Conservation (phyloP, 2,113 vertebrate genomes). For the Bostrychus sinensis region DNA sequence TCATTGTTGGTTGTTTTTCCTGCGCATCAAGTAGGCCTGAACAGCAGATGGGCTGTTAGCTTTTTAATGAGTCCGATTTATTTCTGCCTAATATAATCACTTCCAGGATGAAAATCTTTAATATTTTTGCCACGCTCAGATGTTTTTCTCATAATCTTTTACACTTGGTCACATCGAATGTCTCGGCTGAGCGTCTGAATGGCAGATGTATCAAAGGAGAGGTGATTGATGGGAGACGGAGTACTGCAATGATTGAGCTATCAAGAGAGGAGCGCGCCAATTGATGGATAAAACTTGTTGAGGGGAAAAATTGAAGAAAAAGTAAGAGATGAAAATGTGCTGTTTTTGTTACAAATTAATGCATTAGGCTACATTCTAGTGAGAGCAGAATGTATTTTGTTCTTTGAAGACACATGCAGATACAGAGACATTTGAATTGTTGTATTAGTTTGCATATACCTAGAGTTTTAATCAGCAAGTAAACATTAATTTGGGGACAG, state of each 20-base stretch:
- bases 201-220: conserved; percentile 34
- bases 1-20: conserved; percentile 15
- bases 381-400: neutral
- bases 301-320: conserved; percentile 36
- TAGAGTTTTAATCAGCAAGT: too few species aligned
- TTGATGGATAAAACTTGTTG: conserved; percentile 53
- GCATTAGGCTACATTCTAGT: conserved; percentile 41
- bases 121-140: conserved; percentile 4
- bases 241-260: conserved; percentile 54
- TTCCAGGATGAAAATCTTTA: conserved; percentile 5
- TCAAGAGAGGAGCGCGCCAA: conserved; percentile 29
- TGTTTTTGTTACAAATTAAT: conserved; percentile 44
- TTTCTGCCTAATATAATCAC: conserved; percentile 3
- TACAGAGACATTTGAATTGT: too few species aligned
- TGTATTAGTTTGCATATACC: too few species aligned
- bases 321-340: conserved; percentile 43
- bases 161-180: conserved; percentile 4
- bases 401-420: too few species aligned
- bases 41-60: conserved; percentile 36
- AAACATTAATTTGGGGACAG: too few species aligned
- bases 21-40: neutral
- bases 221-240: conserved; percentile 53
- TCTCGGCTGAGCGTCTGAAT: conserved; percentile 13
- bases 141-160: conserved; percentile 14
- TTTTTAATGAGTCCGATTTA: conserved; percentile 34